These are phyloP conservation scores for rat (Rattus norvegicus) DNA, from an alignment of 2,113 vertebrate genomes.

Conservation along the genomic window GRCr8 NC_086026.1:50526001-50526500, in stretches of 20 bases:
- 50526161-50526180: neutral
- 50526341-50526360: no score
- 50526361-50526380: no score
- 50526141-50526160: neutral
- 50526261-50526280: neutral
- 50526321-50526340: neutral
- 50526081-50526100: neutral
- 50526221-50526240: neutral
- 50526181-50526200: neutral
- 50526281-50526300: neutral
- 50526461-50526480: neutral
- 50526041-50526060: neutral
- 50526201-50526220: neutral
- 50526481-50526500: slow-evolving; percentile 1
- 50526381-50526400: no score
- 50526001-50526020: neutral
- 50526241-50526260: neutral
- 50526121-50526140: neutral
- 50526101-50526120: neutral
- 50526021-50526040: neutral
- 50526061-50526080: neutral
- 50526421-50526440: no score
- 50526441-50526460: neutral
- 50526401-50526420: no score
- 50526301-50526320: neutral